Evolutionary conservation across 2,797 vertebrate genomes (phyloP).

Genomic region (Poliocrania exsul): DNA sequence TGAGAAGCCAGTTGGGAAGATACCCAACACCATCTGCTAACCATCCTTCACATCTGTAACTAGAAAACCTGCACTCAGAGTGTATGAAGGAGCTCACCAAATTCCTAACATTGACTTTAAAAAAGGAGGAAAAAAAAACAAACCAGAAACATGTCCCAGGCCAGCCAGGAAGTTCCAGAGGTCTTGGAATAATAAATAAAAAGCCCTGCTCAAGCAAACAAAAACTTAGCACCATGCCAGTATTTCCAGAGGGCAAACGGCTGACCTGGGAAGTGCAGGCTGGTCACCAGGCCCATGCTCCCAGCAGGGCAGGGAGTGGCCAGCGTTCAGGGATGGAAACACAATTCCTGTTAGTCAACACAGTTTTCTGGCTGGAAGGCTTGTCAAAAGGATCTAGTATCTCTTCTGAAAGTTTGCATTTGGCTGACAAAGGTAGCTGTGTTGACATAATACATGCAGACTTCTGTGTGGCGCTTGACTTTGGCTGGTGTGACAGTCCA

Average conservation of each 20-base stretch:
- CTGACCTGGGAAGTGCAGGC: neutral
- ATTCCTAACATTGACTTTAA: neutral
- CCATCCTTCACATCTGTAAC: neutral
- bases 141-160: constrained; percentile 4
- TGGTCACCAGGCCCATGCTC: neutral
- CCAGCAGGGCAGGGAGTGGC: neutral
- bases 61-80: neutral
- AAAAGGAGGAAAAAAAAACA: neutral
- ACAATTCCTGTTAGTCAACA: neutral
- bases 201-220: constrained; percentile 16
- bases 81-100: neutral
- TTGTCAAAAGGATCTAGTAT: constrained; percentile 16
- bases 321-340: neutral
- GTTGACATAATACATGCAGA: constrained; percentile 20
- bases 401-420: neutral
- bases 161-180: constrained; percentile 57
- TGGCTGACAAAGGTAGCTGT: constrained; percentile 30
- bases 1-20: neutral
- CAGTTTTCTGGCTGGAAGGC: neutral
- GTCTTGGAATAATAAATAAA: constrained; percentile 47
- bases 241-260: neutral
- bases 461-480: neutral
- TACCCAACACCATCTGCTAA: neutral
- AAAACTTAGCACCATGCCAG: neutral
- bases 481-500: neutral